phyloP scores from a whole-genome alignment of 2,113 vertebrate genomes.

The Platysteira castanea region DNA sequence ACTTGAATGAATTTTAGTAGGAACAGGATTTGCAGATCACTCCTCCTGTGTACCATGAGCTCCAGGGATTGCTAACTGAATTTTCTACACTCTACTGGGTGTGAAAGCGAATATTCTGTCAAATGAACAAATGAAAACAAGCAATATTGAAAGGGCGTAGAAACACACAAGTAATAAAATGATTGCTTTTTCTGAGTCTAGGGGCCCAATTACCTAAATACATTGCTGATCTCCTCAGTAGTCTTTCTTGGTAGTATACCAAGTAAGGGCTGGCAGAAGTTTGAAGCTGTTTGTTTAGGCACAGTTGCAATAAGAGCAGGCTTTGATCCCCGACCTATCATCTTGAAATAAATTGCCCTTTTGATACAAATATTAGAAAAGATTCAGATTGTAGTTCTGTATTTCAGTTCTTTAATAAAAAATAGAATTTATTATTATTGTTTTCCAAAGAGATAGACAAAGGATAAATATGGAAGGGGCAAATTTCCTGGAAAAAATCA shows the following conservation, averaged over 20 bases:
- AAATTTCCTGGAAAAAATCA: neutral
- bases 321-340: neutral
- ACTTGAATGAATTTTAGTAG: neutral
- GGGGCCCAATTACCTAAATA: neutral
- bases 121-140: neutral
- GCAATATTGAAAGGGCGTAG: neutral
- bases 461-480: neutral
- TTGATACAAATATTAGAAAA: neutral
- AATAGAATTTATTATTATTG: neutral
- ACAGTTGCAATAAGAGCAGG: neutral
- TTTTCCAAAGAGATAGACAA: neutral
- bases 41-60: neutral
- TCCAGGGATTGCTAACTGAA: neutral
- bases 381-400: neutral
- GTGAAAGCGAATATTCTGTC: neutral
- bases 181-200: neutral
- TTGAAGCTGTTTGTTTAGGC: neutral
- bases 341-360: neutral
- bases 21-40: neutral
- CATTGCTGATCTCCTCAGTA: neutral
- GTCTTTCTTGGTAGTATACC: neutral
- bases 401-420: neutral
- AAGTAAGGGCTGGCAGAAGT: neutral
- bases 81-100: neutral
- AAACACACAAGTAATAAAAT: neutral